These are phyloP conservation scores for Desmodus rotundus DNA, from an alignment of 2,113 vertebrate genomes.

Conservation along the genomic window DNA sequence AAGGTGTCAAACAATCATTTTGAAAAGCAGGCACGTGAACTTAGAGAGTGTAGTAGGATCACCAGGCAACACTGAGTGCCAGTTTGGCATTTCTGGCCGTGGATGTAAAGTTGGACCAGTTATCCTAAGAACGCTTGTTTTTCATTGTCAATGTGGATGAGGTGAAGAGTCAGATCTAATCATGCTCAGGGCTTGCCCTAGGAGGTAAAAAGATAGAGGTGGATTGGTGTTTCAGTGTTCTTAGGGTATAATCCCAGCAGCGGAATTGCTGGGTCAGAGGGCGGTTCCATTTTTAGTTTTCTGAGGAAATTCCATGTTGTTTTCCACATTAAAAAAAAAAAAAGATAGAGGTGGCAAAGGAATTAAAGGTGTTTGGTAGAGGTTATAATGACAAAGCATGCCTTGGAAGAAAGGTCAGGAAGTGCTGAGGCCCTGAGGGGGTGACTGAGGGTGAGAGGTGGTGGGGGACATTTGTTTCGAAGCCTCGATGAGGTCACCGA, in stretches of 20 bases:
- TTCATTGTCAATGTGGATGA: background rate
- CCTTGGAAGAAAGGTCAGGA: background rate
- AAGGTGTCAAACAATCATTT: conserved; percentile 22
- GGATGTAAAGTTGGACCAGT: background rate
- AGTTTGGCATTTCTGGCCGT: background rate
- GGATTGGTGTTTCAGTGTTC: too few relatives aligned
- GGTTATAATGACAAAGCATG: background rate
- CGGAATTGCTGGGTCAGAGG: too few relatives aligned
- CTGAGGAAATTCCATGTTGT: too few relatives aligned
- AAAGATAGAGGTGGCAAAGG: background rate
- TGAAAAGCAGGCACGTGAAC: background rate
- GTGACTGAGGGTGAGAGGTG: background rate
- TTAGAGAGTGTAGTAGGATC: background rate
- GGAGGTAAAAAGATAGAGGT: background rate
- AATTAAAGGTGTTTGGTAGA: background rate
- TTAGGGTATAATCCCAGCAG: too few relatives aligned
- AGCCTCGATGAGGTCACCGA: background rate
- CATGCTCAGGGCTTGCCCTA: background rate
- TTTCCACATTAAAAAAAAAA: too few relatives aligned
- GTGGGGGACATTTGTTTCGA: background rate
- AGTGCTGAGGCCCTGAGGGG: background rate
- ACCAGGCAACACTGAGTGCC: conserved; percentile 21
- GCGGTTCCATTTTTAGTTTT: too few relatives aligned
- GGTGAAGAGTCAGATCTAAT: background rate
- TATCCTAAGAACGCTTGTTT: background rate